Conservation (phyloP, 2,888 invertebrate species). For the Nomada fabriciana region DNA sequence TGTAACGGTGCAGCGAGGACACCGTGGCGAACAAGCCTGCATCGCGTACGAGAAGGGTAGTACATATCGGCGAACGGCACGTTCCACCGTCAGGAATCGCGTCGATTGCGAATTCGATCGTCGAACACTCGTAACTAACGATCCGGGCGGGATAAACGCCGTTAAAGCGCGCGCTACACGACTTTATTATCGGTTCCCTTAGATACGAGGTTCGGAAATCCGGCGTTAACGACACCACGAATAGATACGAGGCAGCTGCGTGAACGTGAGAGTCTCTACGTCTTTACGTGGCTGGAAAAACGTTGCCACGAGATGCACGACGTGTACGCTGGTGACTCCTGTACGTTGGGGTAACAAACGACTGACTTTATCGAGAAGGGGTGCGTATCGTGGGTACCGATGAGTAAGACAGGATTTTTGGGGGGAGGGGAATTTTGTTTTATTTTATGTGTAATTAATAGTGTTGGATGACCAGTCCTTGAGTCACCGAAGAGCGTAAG, state of each 20-base stretch:
- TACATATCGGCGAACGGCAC: constrained; percentile 25
- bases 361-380: too few relatives aligned
- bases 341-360: too few relatives aligned
- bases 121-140: constrained; percentile 58
- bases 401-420: too few relatives aligned
- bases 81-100: constrained; percentile 31
- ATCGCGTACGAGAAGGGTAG: constrained; percentile 3
- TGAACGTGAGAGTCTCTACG: neutral
- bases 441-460: too few relatives aligned
- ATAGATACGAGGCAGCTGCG: constrained; percentile 24
- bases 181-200: constrained; percentile 56
- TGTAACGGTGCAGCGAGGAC: constrained; percentile 36
- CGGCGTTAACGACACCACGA: constrained; percentile 45
- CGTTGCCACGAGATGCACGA: too few relatives aligned
- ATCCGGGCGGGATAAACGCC: constrained; percentile 47
- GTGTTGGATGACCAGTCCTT: too few relatives aligned
- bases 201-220: constrained; percentile 47
- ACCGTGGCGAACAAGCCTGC: constrained; percentile 1
- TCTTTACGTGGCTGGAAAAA: constrained; percentile 19
- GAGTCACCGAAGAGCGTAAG: too few relatives aligned
- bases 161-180: constrained; percentile 43
- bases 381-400: too few relatives aligned
- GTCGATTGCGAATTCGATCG: constrained; percentile 48
- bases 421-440: too few relatives aligned
- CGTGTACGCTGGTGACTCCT: too few relatives aligned